Base-by-base conservation (phyloP, 1,140 invertebrate genomes). In the Drosophila lini region DNA sequence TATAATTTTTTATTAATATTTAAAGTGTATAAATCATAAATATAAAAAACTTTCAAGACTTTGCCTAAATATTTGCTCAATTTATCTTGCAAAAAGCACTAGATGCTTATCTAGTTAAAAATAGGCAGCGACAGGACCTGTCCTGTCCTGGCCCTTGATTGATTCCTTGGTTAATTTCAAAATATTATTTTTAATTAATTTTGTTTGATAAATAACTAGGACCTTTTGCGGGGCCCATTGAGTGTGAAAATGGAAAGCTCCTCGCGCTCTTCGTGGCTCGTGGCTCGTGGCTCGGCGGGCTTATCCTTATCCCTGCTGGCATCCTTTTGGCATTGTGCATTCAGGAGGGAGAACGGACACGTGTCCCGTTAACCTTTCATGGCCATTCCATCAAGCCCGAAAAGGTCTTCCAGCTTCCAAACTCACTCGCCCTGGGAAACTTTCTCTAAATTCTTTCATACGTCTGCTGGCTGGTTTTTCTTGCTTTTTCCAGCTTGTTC, bases 331-430 rank as follows among this genome's bases (percentile, higher is more conserved):
- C 74, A 56, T 69, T 77, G 48, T 53, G 61, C 69, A 67, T 52
- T 74, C 63, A 67, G 76, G 19, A 63, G 44, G 61, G 71, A 52
- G 41, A 48, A 67, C 57, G 74, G 62, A 83, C 83, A 86, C 83
- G 83, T 86, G 83, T 71, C 67, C 80, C 83, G 63, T 81, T 70
- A 86, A 86, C 83, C 83, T 86, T 86, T 86, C 81, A 68, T 70
- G 73, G 78, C 63, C 57, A 73, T 73, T 62, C 76, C 67, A 63
- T 82, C 63, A 70, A 73, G 79, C 65, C 38, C 22, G 55, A 77
- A 78, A 69, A 52, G 74, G 74, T 77, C 62, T 74, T 56, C 50
- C 15, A 34, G 28, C 69, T 38, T 10, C 34, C 45, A 63, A 73
- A 41, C 70, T 57, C 55, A 32, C 22, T 40, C 40, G 44, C 47